These are phyloP conservation scores for Circaetus cinerascens DNA, from an alignment of 2,113 vertebrate genomes.

Conservation along the genomic window DNA sequence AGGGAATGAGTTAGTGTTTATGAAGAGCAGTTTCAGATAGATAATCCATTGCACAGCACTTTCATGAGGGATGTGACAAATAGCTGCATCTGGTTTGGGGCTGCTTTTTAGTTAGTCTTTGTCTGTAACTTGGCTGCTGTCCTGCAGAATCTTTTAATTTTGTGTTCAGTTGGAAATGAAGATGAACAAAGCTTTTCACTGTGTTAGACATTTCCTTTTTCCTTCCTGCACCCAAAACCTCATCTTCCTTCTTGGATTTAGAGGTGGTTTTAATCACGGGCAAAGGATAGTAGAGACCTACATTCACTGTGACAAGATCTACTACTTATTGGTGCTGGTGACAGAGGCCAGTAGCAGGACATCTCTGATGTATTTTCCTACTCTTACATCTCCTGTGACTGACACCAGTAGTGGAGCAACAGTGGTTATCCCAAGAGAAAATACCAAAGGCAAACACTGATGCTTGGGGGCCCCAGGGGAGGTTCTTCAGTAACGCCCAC, in stretches of 20 bases:
- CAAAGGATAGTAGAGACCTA: background rate
- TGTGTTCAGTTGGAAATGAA: background rate
- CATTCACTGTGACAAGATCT: background rate
- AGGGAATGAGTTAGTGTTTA: background rate
- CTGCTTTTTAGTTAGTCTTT: background rate
- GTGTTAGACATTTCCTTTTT: background rate
- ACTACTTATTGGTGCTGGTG: background rate
- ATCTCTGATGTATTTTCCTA: background rate
- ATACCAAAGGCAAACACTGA: background rate
- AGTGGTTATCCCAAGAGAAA: background rate
- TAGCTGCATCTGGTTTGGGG: background rate
- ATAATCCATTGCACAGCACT: background rate
- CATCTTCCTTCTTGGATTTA: background rate
- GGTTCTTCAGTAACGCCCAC: background rate
- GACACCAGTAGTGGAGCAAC: background rate
- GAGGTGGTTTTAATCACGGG: background rate
- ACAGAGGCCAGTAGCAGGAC: background rate
- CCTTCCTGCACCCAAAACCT: background rate
- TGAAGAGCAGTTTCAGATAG: background rate
- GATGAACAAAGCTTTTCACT: background rate
- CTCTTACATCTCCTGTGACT: background rate
- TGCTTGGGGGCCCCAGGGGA: rapidly evolving
- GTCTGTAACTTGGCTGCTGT: background rate
- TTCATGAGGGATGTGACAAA: background rate
- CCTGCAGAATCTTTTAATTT: background rate